Evolutionary conservation across 2,888 invertebrate species (phyloP).

Genomic region (Dynastes maya): DNA sequence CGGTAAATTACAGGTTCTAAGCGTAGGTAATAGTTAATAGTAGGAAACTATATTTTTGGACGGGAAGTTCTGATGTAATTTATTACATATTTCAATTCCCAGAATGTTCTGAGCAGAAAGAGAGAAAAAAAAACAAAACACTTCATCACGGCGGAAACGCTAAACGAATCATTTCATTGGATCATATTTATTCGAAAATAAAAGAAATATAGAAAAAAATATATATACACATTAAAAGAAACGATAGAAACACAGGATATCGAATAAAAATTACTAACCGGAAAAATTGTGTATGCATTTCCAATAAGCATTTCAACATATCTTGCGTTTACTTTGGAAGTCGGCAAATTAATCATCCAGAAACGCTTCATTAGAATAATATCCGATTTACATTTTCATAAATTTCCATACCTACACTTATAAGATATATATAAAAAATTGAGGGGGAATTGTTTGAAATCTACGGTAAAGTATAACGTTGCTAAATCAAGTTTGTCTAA

Average conservation of each 20-base stretch:
- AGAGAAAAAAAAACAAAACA: background rate
- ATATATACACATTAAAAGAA: too few species aligned
- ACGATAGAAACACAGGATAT: conserved; percentile 8
- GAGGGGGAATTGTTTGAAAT: conserved; percentile 3
- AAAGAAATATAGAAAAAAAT: too few species aligned
- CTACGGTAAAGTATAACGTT: background rate
- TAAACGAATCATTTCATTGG: conserved; percentile 15
- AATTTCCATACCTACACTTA: background rate
- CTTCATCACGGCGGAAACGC: background rate
- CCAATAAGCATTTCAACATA: conserved; percentile 3
- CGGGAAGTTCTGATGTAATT: conserved; percentile 23
- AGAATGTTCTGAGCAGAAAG: background rate
- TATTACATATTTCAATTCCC: conserved; percentile 25
- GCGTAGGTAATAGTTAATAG: background rate
- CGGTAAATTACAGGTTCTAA: background rate
- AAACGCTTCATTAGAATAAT: conserved; percentile 6
- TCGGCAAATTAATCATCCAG: background rate
- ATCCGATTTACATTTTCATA: conserved; percentile 4
- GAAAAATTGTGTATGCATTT: conserved; percentile 7
- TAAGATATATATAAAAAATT: background rate
- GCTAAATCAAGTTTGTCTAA: conserved; percentile 14
- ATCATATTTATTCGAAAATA: background rate
- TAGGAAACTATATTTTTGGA: conserved; percentile 16
- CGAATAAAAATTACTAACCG: conserved; percentile 7
- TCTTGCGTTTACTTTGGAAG: background rate